Conservation (phyloP, 2,888 invertebrate species). For the Ormyrus rosae region DNA sequence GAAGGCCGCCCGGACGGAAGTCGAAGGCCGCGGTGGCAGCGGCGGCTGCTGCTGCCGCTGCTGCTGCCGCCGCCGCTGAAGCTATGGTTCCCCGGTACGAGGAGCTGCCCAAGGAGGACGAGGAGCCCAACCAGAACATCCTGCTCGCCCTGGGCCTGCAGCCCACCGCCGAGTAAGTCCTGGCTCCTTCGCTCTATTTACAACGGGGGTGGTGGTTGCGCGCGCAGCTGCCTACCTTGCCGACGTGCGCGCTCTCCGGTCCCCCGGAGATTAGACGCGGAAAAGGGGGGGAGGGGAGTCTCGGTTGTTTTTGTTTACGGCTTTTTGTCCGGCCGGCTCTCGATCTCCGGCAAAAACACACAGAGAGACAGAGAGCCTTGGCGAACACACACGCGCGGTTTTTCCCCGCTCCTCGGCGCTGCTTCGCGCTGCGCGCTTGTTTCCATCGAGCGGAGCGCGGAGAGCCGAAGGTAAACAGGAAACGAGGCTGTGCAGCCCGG, state of each 20-base stretch:
- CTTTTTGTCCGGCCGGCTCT: no score
- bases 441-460: neutral
- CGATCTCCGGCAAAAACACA: no score
- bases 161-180: slow-evolving; percentile 74
- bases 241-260: no score
- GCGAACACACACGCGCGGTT: neutral
- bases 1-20: no score
- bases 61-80: neutral
- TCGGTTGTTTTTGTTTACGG: no score
- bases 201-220: neutral
- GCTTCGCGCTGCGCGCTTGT: no score
- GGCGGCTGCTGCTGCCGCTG: neutral
- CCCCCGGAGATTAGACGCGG: no score
- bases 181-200: neutral
- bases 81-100: neutral
- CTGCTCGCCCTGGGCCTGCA: slow-evolving; percentile 79
- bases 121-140: slow-evolving; percentile 75
- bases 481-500: slow-evolving; percentile 31
- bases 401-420: neutral
- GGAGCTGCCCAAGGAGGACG: neutral
- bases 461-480: slow-evolving; percentile 47
- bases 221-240: neutral
- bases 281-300: no score
- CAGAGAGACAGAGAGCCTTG: no score
- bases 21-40: neutral